Evolutionary conservation across 2,113 vertebrate genomes (phyloP), one percentile per base, ranked within the genome.

Genomic region (Lonchura striata): DNA sequence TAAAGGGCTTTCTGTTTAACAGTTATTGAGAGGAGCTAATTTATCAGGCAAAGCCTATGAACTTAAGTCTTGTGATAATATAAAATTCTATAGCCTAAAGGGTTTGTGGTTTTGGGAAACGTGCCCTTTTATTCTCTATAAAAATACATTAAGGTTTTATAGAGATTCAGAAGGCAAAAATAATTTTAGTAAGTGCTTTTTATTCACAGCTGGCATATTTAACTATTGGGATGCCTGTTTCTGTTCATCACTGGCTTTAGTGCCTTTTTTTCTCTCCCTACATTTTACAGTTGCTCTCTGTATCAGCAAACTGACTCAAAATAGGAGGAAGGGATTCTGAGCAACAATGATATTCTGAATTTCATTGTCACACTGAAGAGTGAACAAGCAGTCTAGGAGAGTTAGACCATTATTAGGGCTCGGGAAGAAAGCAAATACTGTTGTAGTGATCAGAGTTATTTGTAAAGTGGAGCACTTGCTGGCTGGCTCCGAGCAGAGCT

Each of bases 1-100:
- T 90, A 82, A 94, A 96, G 92, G 90, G 85, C 84, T 97, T 94
- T 96, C 92, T 93, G 61, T 54, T 61, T 93, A 96, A 96, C 77
- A 49, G 23, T 82, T 92, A 95, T 42, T 90, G 85, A 96, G 95
- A 92, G 92, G 65, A 82, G 75, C 71, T 95, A 78, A 96, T 98
- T 95, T 90, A 96, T 84, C 80, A 91, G 60, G 53, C 83, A 94
- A 77, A 61, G 72, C 68, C 57, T 94, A 30, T 41, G 94, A 97
- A 98, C 95, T 97, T 92, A 90, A 88, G 74, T 64, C 94, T 63
- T 75, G 71, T 52, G 89, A 42, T 63, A 70, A 75, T 77, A 44
- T 59, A 54, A 75, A 86, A 82, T 87, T 53, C 12, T 65, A 12
- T 71, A 74, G 69, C 69, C 46, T 82, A 15, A 46, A 68, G 76